Conservation (phyloP, 2,797 vertebrate species). For the Crenichthys baileyi region DNA sequence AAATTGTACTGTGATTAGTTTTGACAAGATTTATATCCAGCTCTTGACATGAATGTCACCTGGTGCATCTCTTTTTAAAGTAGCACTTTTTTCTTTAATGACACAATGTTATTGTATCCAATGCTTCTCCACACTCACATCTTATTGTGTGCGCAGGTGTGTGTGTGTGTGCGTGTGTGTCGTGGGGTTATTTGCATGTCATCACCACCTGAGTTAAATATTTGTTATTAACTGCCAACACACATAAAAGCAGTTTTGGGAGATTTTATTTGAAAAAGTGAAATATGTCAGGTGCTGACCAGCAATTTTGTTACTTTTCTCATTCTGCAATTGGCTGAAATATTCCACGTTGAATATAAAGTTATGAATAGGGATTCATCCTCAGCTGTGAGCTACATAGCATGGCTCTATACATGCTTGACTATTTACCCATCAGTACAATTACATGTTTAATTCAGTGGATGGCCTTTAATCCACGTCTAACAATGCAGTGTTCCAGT, state of each 20-base stretch:
- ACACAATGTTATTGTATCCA: constrained; percentile 8
- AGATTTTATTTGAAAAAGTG: constrained; percentile 37
- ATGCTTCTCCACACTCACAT: not conserved
- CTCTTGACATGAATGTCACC: not conserved
- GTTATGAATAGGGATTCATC: constrained; percentile 53
- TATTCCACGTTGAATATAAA: constrained; percentile 38
- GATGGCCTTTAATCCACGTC: constrained; percentile 22
- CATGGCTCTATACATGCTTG: constrained; percentile 49
- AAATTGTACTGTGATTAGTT: constrained; percentile 1
- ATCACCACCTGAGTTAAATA: constrained; percentile 19
- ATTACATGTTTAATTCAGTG: constrained; percentile 71
- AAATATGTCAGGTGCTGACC: constrained; percentile 38
- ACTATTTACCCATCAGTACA: constrained; percentile 60
- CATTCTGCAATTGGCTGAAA: constrained; percentile 16
- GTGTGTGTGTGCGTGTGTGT: no score
- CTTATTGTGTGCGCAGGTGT: no score
- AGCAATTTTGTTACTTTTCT: constrained; percentile 20
- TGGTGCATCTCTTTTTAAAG: constrained; percentile 19
- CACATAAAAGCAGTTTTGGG: constrained; percentile 21
- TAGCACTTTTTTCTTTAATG: constrained; percentile 8
- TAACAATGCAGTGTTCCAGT: constrained; percentile 11
- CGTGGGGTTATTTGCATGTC: constrained; percentile 7
- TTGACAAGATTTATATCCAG: not conserved
- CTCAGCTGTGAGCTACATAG: constrained; percentile 49
- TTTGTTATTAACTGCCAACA: constrained; percentile 28